Evolutionary conservation across 2,888 invertebrate species (phyloP), one percentile per base, ranked within the genome.

Genomic region (Amiota communis): DNA sequence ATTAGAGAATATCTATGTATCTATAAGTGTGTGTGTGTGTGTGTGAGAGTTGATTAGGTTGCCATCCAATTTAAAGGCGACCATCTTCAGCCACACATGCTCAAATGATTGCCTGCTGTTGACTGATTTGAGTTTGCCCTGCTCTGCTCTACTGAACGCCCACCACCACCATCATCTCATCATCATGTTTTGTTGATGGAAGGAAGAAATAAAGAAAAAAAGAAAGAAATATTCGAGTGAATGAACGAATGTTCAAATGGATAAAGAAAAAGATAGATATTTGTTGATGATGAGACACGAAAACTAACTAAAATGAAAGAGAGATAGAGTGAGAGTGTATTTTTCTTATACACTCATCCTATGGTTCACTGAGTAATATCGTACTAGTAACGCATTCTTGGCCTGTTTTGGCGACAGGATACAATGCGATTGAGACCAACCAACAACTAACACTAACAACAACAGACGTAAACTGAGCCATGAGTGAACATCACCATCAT

Each of bases 101-200:
- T 78, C 78, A 78, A 84, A 86, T 83, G 83, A 86, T 83, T 75
- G 86, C 79, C 78, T 80, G 67, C 46, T 70, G 67, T 36, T 67
- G 6, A 9, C 48, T 49, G 4, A 12, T 48, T 49, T 56, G 70
- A 10, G 11, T 15, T 64, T 67, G 70, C 70, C 70, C 48, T 17
- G n/a, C 47, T 36, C 65, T 67, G 4, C 6, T 36, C 65, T 67
- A 3, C 6, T 67, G 67, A 57, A 64, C 72, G 83, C 75, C 81
- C 80, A 78, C 76, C 82, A 81, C 78, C 53, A 13, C n/a, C 17
- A 12, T 11, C 59, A 59, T 36, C 6, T 23, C n/a, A n/a, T n/a
- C n/a, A n/a, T n/a, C n/a, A n/a, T 23, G 23, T 23, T 23, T 23
- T 11, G 13, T 36, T 63, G 74, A 81, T 80, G 68, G 51, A 70